Evolutionary conservation across 2,797 vertebrate species (phyloP).

Genomic region (Gobionotothen gibberifrons): DNA sequence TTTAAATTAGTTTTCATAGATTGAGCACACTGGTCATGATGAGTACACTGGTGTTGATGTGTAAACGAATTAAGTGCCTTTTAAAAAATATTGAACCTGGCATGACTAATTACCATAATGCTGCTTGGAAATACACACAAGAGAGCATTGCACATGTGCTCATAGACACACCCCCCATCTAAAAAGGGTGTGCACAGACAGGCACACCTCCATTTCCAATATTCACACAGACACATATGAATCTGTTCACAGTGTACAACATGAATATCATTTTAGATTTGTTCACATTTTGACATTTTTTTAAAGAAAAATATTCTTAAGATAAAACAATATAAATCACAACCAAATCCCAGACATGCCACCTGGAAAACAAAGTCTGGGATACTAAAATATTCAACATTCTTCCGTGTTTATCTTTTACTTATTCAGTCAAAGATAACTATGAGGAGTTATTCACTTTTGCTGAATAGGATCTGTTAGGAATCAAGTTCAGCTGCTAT

Average conservation of each 20-base stretch:
- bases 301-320: neutral
- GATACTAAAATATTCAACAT: neutral
- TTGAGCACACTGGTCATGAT: too few species aligned
- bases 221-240: slow-evolving; percentile 5
- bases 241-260: slow-evolving; percentile 7
- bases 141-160: slow-evolving; percentile 45
- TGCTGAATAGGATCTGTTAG: neutral
- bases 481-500: neutral
- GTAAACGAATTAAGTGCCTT: neutral
- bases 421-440: neutral
- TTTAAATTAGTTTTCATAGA: neutral
- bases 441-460: neutral
- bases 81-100: neutral
- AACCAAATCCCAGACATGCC: neutral
- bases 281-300: neutral
- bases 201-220: slow-evolving; percentile 40
- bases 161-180: slow-evolving; percentile 59
- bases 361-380: neutral
- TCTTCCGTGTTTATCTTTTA: neutral
- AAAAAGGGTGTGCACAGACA: slow-evolving; percentile 39
- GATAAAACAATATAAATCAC: neutral
- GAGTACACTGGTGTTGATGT: neutral
- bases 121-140: slow-evolving; percentile 16
- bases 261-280: neutral
- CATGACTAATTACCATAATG: neutral